Evolutionary conservation across 2,888 invertebrate genomes (phyloP), one percentile per base, ranked within the genome.

Genomic region (Synergus japonicus): DNA sequence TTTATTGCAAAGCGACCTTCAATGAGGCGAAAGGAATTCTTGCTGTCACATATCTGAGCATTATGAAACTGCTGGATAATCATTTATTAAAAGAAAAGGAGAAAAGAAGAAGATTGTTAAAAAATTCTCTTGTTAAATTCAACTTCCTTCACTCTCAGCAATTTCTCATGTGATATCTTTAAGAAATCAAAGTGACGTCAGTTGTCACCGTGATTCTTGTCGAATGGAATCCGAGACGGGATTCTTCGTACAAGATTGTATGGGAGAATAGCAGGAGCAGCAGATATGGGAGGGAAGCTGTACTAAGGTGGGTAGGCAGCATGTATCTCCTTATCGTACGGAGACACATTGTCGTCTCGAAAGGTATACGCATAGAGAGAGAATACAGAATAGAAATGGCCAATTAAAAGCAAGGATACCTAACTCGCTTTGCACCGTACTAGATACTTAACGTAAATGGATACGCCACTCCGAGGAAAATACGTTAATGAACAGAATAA

Each of bases 371-470:
- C 49, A 69, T 49, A 67, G 46, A 49, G 69, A 69, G 49, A 73
- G 69, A 63, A 58, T 18, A 18, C 18, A 69, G 67, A 67, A 69
- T 69, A 69, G 49, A 69, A 73, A 73, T 54, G 73, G 41, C 73
- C 73, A 73, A 73, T 73, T 73, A 73, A 37, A n/a, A 73, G 37
- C 73, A 54, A 73, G 73, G 54, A 73, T 73, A 73, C 73, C 73
- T 54, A 73, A 29, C 29, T 73, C 49, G 73, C 54, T 58, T 41
- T 54, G 37, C 12, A 73, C 37, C 15, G 29, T 18, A 73, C 54
- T 69, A 69, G 49, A 73, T 73, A 54, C 54, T 73, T 41, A 73
- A 54, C n/a, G 73, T 58, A 73, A 73, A 73, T 54, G 54, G 22
- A 73, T 46, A 37, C 37, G 22, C 22, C 46, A 22, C 46, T 46